Percentiles rank a stretch among this genome's conserved stretches.
phyloP scores from a whole-genome alignment of 1,140 invertebrate genomes.

The Brachionus paranguensis region DNA sequence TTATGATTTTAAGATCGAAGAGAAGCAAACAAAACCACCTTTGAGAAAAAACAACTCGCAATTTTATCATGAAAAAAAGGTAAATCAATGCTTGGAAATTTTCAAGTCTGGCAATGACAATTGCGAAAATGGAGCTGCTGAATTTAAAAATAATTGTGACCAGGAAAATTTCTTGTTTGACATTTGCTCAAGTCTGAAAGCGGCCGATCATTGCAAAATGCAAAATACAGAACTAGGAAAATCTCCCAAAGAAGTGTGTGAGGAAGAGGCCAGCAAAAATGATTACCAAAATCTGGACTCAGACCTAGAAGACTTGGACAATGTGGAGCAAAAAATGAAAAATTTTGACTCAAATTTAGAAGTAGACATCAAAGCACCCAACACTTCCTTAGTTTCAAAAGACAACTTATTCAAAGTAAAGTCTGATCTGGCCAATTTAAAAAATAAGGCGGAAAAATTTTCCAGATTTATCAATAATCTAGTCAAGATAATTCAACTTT shows the following conservation, averaged over 20 bases:
- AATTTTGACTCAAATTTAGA: neutral
- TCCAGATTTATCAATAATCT: neutral
- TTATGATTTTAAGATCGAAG: neutral
- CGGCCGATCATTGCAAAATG: neutral
- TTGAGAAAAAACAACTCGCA: neutral
- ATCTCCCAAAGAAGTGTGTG: neutral
- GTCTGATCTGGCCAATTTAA: neutral
- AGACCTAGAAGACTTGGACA: neutral
- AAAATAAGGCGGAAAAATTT: neutral
- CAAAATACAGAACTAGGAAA: constrained; percentile 10
- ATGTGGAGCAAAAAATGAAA: neutral
- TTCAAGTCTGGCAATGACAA: neutral
- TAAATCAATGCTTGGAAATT: neutral
- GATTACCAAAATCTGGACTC: neutral
- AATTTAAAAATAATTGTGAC: neutral
- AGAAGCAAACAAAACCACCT: too few species aligned
- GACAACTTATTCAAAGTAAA: neutral
- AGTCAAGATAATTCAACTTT: neutral
- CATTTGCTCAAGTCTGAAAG: neutral
- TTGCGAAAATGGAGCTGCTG: constrained; percentile 15
- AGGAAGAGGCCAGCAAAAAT: neutral
- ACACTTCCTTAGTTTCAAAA: neutral
- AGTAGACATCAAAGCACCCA: neutral
- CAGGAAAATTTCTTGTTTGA: neutral
- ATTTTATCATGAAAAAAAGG: constrained; percentile 1